These are phyloP conservation scores for Agrotis clavis DNA, from an alignment of 2,888 invertebrate genomes.

Conservation along the genomic window DNA sequence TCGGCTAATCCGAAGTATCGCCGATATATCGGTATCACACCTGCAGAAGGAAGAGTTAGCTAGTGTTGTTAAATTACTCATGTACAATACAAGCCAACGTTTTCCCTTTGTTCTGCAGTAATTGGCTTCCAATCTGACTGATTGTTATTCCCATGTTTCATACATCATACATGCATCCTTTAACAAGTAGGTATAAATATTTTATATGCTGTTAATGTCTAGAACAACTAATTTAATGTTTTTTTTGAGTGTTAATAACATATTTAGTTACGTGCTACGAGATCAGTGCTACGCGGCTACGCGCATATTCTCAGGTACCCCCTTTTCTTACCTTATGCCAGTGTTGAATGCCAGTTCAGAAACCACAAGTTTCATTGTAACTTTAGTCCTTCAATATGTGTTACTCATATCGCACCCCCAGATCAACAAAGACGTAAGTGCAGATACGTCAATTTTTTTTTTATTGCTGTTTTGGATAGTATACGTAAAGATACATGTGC, in stretches of 20 bases:
- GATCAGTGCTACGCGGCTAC: constrained; percentile 28
- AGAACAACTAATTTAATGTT: background rate
- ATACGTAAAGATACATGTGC: no score
- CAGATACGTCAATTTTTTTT: no score
- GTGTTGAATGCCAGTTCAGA: constrained; percentile 20
- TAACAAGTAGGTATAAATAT: constrained; percentile 25
- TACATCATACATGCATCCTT: background rate
- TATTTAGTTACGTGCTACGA: constrained; percentile 21
- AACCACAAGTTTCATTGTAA: constrained; percentile 43
- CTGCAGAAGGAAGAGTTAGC: constrained; percentile 11
- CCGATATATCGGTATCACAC: no score
- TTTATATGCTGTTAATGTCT: background rate
- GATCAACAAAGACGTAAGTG: no score
- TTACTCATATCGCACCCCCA: constrained; percentile 12
- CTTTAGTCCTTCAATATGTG: constrained; percentile 2
- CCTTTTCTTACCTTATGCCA: constrained; percentile 20
- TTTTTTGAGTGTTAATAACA: background rate
- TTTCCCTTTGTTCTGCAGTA: constrained; percentile 37
- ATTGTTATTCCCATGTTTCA: constrained; percentile 18
- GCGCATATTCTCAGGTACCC: constrained; percentile 12
- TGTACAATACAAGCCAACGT: constrained; percentile 29
- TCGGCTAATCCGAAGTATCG: no score
- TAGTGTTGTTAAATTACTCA: constrained; percentile 33
- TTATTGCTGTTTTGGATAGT: no score
- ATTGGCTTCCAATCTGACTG: constrained; percentile 28